phyloP scores from a whole-genome alignment of 2,113 vertebrate genomes.

The Chionomys nivalis region DNA sequence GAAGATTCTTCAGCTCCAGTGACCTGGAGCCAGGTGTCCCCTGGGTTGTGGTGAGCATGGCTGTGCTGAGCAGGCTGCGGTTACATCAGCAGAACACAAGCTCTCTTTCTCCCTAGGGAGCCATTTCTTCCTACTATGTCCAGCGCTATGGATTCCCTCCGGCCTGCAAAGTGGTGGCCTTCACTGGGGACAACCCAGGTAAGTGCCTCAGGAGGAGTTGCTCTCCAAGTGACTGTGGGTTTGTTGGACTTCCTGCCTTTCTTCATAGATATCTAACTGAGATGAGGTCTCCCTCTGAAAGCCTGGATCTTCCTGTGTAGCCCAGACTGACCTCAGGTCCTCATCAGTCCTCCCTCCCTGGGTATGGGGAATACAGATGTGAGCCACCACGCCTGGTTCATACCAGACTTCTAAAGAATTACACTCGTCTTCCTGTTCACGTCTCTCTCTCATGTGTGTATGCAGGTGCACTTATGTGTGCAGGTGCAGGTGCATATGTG shows the following conservation, averaged over 20 bases:
- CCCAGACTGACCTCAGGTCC: not conserved
- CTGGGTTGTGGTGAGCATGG: not conserved
- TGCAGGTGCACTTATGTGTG: not conserved
- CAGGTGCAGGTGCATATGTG: too few relatives aligned
- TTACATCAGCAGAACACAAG: not conserved
- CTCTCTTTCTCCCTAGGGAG: conserved; percentile 86
- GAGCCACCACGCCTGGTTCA: not conserved
- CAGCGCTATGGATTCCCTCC: conserved; percentile 90
- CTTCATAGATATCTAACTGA: not conserved
- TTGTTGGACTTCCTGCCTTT: not conserved
- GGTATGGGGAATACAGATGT: not conserved
- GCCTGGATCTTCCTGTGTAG: not conserved
- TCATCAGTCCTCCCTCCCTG: too few relatives aligned
- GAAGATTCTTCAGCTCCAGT: not conserved
- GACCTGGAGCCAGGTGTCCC: not conserved
- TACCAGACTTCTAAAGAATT: not conserved
- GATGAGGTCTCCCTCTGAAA: not conserved
- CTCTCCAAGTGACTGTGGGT: not conserved
- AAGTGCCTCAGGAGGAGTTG: conserved; percentile 19
- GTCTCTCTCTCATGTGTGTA: not conserved
- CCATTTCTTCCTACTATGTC: conserved; percentile 89
- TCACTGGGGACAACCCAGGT: conserved; percentile 99
- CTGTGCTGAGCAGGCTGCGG: not conserved
- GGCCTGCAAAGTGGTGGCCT: conserved; percentile 91
- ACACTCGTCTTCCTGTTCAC: not conserved